Evolutionary conservation across 2,797 vertebrate species (phyloP).

Genomic region (Rhyacichthys aspro): DNA sequence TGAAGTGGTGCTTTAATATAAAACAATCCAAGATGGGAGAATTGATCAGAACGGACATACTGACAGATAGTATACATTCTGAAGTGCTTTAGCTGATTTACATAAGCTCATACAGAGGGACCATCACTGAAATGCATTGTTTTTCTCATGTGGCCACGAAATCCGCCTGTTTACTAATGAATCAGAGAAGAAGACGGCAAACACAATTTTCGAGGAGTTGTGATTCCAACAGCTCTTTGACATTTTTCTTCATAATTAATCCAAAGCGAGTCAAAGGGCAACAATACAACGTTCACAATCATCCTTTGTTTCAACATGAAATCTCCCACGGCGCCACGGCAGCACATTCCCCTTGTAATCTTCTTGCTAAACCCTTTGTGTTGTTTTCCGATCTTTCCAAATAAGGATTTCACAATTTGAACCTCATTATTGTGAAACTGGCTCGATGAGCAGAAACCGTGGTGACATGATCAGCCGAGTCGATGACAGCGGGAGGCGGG

Average conservation of each 20-base stretch:
- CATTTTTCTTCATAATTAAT: too few species aligned
- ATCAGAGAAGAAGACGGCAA: too few species aligned
- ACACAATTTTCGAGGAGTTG: too few species aligned
- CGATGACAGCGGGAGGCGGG: background rate
- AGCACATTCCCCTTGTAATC: background rate
- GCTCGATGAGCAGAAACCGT: constrained; percentile 5
- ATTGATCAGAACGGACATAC: constrained; percentile 36
- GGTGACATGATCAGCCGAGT: background rate
- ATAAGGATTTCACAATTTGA: background rate
- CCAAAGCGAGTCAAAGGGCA: background rate
- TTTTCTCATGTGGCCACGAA: too few species aligned
- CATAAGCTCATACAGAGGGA: too few species aligned
- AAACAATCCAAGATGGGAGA: constrained; percentile 16
- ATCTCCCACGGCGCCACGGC: background rate
- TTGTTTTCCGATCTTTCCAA: background rate
- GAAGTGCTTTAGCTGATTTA: too few species aligned
- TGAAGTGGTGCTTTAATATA: constrained; percentile 19
- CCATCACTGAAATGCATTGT: too few species aligned
- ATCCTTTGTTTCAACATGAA: too few species aligned
- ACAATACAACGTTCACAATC: background rate
- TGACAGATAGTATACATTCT: constrained; percentile 18
- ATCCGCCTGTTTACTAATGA: too few species aligned
- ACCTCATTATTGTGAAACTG: background rate
- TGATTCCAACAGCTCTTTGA: too few species aligned
- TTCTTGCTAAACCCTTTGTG: background rate